Conservation (phyloP, 2,888 invertebrate species). For the Colostygia pectinataria region DNA sequence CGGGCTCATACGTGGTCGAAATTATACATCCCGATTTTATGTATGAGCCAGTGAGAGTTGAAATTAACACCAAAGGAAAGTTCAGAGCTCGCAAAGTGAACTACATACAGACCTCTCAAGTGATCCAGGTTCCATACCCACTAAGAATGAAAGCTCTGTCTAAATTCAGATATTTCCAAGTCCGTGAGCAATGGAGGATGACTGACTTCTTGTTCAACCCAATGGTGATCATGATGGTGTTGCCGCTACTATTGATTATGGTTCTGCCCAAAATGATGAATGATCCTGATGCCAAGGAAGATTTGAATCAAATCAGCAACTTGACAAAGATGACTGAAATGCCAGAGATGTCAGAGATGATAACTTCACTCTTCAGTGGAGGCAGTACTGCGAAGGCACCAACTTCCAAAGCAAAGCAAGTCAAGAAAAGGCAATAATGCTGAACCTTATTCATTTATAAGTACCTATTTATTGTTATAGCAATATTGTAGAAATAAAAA, state of each 20-base stretch:
- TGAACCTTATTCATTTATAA: slow-evolving; percentile 33
- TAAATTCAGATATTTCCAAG: slow-evolving; percentile 94
- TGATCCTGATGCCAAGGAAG: slow-evolving; percentile 98
- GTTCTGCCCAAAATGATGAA: slow-evolving; percentile 98
- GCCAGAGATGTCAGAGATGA: slow-evolving; percentile 97
- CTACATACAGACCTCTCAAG: slow-evolving; percentile 94
- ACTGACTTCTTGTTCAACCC: slow-evolving; percentile 98
- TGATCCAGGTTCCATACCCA: slow-evolving; percentile 96
- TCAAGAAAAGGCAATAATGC: slow-evolving; percentile 73
- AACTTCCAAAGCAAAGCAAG: slow-evolving; percentile 70
- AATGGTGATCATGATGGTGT: slow-evolving; percentile 98
- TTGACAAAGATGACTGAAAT: slow-evolving; percentile 92
- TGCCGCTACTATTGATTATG: slow-evolving; percentile 95
- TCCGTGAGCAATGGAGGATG: slow-evolving; percentile 97
- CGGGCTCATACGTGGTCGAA: slow-evolving; percentile 97
- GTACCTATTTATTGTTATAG: slow-evolving; percentile 51
- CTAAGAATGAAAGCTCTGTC: slow-evolving; percentile 93
- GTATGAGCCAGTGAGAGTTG: slow-evolving; percentile 97
- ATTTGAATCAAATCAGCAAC: slow-evolving; percentile 94
- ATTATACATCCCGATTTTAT: slow-evolving; percentile 94
- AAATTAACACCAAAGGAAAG: slow-evolving; percentile 98
- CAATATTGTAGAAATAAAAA: slow-evolving; percentile 41
- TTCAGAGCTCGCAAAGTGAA: slow-evolving; percentile 97
- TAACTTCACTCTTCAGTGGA: slow-evolving; percentile 93
- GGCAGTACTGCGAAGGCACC: slow-evolving; percentile 80